Conservation (phyloP, 2,888 invertebrate genomes). For the Ernsta delagoae region DNA sequence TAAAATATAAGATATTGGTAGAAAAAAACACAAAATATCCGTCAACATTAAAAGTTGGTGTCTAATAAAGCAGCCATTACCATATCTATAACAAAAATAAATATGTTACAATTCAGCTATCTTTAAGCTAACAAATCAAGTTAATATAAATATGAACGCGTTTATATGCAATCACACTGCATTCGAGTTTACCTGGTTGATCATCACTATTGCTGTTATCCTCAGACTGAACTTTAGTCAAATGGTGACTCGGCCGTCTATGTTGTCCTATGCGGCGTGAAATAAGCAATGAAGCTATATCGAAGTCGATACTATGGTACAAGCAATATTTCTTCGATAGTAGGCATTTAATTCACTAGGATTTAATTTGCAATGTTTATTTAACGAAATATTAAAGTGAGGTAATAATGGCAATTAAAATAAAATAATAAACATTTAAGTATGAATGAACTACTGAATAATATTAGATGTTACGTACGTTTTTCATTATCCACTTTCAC, state of each 20-base stretch:
- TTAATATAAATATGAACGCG: not conserved
- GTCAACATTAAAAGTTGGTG: no score
- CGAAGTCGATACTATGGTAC: conserved; percentile 1
- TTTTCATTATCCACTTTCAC: conserved; percentile 7
- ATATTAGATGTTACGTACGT: conserved; percentile 2
- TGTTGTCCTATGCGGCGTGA: conserved; percentile 77
- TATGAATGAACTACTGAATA: not conserved
- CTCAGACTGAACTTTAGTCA: conserved; percentile 86
- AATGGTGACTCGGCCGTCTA: conserved; percentile 79
- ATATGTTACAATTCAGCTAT: no score
- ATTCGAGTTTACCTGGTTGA: conserved; percentile 58
- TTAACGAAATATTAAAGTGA: not conserved
- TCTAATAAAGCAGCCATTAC: no score
- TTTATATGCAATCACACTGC: conserved; percentile 18
- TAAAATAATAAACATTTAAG: no score
- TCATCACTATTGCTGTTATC: conserved; percentile 88
- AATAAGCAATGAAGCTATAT: conserved; percentile 60
- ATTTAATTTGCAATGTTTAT: not conserved
- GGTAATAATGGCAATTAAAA: not conserved
- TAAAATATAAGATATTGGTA: no score
- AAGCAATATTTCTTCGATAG: conserved; percentile 2
- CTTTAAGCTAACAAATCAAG: no score
- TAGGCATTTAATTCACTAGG: not conserved
- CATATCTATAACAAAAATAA: no score
- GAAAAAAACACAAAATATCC: no score